These are phyloP conservation scores for Reticulitermes lucifugus DNA, from an alignment of 2,888 invertebrate species.

Conservation along the genomic window DNA sequence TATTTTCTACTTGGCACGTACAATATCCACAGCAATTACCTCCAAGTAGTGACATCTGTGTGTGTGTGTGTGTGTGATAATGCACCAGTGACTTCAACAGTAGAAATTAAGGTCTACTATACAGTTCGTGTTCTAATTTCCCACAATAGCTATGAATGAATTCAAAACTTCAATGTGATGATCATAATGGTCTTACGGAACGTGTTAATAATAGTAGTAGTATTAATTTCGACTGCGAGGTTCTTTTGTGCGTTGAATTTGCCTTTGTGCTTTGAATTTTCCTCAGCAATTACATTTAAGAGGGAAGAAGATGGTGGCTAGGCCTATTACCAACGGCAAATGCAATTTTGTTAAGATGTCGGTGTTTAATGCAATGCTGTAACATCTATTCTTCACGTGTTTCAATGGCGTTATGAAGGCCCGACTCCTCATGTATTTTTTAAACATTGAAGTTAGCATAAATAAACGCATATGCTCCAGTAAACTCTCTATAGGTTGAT, in stretches of 20 bases:
- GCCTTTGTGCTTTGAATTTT: too few species aligned
- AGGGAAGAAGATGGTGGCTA: too few species aligned
- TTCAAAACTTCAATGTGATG: background rate
- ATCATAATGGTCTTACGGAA: background rate
- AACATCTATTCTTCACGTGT: too few species aligned
- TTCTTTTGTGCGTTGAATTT: background rate
- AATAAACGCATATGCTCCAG: too few species aligned
- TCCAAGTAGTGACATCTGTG: background rate
- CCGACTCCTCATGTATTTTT: too few species aligned
- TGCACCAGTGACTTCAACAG: background rate
- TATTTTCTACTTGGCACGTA: conserved; percentile 10
- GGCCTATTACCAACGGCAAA: too few species aligned
- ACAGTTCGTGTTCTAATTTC: background rate
- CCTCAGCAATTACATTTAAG: too few species aligned
- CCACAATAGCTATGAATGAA: background rate
- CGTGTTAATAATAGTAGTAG: background rate
- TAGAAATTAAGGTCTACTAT: background rate
- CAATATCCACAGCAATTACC: conserved; percentile 8
- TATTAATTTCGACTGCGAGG: background rate
- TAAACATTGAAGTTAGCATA: too few species aligned
- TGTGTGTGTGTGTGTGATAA: background rate
- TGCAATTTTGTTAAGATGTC: too few species aligned
- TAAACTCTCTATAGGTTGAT: too few species aligned
- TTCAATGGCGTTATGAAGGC: too few species aligned
- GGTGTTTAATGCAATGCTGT: too few species aligned